A percentile compares a stretch with the other conserved stretches of the same genome.
Conservation (phyloP, 2,797 vertebrate species). For the Heterohyrax brucei region DNA sequence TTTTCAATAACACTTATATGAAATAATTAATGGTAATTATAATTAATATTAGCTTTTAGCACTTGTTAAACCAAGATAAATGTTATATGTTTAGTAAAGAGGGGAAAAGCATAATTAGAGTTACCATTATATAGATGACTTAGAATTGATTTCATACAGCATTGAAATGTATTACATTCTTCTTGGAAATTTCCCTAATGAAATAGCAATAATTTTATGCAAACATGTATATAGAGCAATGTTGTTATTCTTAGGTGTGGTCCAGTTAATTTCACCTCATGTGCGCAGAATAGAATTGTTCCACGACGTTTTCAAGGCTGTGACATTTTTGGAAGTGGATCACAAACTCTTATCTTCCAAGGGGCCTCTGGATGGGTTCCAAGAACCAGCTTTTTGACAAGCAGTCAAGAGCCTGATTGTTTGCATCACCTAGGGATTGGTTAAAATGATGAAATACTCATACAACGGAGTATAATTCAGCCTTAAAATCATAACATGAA, state of each 20-base stretch:
- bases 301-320: neutral
- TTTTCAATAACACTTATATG: neutral
- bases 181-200: neutral
- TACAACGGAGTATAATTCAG: neutral
- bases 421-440: neutral
- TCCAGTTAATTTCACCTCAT: neutral
- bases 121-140: neutral
- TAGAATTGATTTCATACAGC: conserved; percentile 15
- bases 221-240: neutral
- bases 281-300: neutral
- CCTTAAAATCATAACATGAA: neutral
- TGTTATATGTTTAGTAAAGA: neutral
- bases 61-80: neutral
- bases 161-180: neutral
- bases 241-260: neutral
- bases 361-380: neutral
- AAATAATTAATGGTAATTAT: neutral
- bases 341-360: neutral
- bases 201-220: conserved; percentile 27
- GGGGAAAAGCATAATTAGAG: neutral
- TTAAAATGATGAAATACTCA: neutral
- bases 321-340: neutral
- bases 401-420: neutral
- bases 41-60: neutral
- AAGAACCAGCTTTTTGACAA: neutral